These are phyloP conservation scores for Celastrina argiolus DNA, from an alignment of 2,888 invertebrate species.

Conservation along the genomic window DNA sequence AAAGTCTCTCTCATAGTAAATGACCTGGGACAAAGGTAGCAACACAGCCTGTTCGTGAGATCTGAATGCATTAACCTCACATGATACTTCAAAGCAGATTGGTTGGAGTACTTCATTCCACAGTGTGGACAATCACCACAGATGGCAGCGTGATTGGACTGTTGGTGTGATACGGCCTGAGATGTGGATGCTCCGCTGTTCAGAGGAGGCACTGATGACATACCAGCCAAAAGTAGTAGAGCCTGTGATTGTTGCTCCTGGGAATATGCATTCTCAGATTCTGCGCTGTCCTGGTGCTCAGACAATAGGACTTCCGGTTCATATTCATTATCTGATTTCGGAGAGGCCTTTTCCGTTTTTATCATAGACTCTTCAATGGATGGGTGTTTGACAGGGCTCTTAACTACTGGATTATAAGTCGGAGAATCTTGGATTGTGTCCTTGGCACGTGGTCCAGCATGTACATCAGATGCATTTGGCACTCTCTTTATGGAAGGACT, in stretches of 20 bases:
- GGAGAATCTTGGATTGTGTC: conserved; percentile 52
- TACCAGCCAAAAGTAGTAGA: conserved; percentile 58
- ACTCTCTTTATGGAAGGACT: conserved; percentile 56
- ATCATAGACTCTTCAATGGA: conserved; percentile 54
- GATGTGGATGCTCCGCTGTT: conserved; percentile 62
- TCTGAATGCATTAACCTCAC: conserved; percentile 83
- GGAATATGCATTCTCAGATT: conserved; percentile 53
- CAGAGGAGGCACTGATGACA: conserved; percentile 56
- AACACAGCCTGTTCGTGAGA: conserved; percentile 81
- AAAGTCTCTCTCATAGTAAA: conserved; percentile 83
- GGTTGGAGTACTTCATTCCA: conserved; percentile 83
- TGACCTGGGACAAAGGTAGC: conserved; percentile 83
- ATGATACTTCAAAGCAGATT: conserved; percentile 83
- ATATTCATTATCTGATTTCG: conserved; percentile 67
- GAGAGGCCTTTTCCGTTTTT: conserved; percentile 67
- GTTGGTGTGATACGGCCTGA: conserved; percentile 57
- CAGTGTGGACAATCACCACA: conserved; percentile 84
- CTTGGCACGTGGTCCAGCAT: conserved; percentile 49
- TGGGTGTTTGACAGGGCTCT: conserved; percentile 56
- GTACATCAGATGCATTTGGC: conserved; percentile 51
- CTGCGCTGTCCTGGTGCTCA: conserved; percentile 63
- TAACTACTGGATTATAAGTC: conserved; percentile 47
- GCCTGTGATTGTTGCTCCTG: conserved; percentile 67
- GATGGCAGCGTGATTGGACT: conserved; percentile 72
- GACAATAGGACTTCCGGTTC: conserved; percentile 71